Evolutionary conservation across 92 coral and sea anemone species (phyloP), one percentile per base, ranked within the genome.

Genomic region (Phenganax marumi): DNA sequence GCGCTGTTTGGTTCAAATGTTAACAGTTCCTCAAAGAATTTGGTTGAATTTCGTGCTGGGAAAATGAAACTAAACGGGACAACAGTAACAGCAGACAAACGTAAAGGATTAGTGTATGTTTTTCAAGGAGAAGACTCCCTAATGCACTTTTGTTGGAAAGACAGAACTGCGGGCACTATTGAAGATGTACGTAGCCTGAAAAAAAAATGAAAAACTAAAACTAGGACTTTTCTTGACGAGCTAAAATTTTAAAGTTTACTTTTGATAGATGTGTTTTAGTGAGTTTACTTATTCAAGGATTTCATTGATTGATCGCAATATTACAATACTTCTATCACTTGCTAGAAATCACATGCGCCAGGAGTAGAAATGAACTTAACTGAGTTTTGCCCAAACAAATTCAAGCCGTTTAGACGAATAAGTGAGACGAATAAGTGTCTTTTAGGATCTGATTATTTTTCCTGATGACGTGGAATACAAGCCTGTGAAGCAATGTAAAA

Each of bases 81-180:
- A 84, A 95, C 98, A 50, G 98, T 95, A n/a, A 95, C 98, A 1
- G 93, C 98, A n/a, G 98, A 95, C 79, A 95, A 95, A 81, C 81
- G 98, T 65, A 95, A 92, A 85, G 98, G 97, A 72, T 83, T 79
- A 78, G 98, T 95, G 70, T 95, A 95, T 76, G 90, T 95, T 75
- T 89, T 89, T 73, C 98, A 95, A 70, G 93, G 98, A 73, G 98
- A 95, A 19, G 98, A 95, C 85, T 90, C 97, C 21, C 79, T 95
- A 14, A 95, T 95, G 98, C 98, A 95, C 84, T 95, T 95, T 73
- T 95, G 98, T 65, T 95, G 98, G 98, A 95, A 95, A 63, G 98
- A 95, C 81, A 86, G 98, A 14, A 89, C 90, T 68, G 75, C 91
- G 17, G 93, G 97, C 14, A 92, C 87, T 46, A 93, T 95, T 54